These are phyloP conservation scores for Bradypus variegatus DNA, from an alignment of 2,797 vertebrate genomes.

Conservation along the genomic window DNA sequence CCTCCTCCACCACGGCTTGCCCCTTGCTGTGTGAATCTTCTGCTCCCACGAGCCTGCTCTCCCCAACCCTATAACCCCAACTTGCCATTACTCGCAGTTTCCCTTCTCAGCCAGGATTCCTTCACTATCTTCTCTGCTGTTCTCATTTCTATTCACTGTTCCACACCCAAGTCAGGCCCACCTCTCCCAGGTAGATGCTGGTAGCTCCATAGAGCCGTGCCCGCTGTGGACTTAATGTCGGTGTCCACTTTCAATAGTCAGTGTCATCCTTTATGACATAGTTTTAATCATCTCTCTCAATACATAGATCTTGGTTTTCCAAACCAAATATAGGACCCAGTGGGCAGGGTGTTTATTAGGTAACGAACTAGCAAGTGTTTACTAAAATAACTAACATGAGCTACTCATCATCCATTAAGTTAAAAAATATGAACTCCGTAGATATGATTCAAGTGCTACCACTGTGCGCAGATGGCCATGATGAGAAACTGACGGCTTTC, in stretches of 20 bases:
- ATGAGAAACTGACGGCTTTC: fast-evolving
- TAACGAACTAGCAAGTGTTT: background rate
- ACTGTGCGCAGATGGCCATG: no score
- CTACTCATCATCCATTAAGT: no score
- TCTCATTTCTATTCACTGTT: background rate
- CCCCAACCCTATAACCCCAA: fast-evolving
- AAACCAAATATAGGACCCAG: background rate
- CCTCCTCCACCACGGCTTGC: fast-evolving
- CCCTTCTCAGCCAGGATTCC: background rate
- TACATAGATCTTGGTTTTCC: background rate
- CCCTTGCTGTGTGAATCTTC: background rate
- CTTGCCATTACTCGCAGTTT: fast-evolving
- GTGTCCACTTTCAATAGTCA: background rate
- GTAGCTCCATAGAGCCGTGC: fast-evolving
- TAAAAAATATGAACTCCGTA: background rate
- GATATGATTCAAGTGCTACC: background rate
- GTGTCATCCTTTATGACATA: background rate
- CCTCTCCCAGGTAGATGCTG: background rate
- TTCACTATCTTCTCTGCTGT: fast-evolving
- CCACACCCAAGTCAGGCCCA: background rate
- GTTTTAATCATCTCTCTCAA: background rate
- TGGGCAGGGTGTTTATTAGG: background rate
- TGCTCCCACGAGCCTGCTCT: fast-evolving
- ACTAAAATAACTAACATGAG: background rate
- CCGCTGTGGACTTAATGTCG: no score